These are phyloP conservation scores for Umimayanthus kanabou DNA, from an alignment of 92 coral and sea anemone species.

Conservation along the genomic window DNA sequence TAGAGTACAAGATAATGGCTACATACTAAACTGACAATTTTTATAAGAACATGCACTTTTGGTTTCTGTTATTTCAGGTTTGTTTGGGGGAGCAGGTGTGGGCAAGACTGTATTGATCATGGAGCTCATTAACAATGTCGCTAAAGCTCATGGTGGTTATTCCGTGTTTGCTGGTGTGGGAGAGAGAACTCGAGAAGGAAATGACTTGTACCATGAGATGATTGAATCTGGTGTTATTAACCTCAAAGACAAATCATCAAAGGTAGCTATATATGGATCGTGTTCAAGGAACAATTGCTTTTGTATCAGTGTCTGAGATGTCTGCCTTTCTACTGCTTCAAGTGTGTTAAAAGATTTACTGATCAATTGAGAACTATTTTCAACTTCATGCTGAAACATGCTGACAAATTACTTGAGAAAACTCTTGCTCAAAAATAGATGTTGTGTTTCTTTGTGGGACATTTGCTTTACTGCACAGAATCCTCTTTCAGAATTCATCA, in stretches of 20 bases:
- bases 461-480: too few species aligned
- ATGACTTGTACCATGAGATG: constrained; percentile 99
- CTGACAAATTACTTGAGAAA: too few species aligned
- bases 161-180: constrained; percentile 99
- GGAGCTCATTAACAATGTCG: constrained; percentile 98
- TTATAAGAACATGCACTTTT: not conserved
- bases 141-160: constrained; percentile 99
- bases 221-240: constrained; percentile 97
- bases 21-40: too few species aligned
- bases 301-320: not conserved
- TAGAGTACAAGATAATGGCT: too few species aligned
- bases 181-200: constrained; percentile 97
- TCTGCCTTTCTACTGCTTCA: too few species aligned
- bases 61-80: constrained; percentile 50
- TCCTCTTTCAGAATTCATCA: too few species aligned
- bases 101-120: constrained; percentile 97
- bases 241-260: constrained; percentile 92
- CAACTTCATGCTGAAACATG: too few species aligned
- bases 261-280: constrained; percentile 57
- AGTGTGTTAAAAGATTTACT: too few species aligned
- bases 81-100: constrained; percentile 99
- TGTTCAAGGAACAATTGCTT: not conserved
- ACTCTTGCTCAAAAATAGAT: too few species aligned
- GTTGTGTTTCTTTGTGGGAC: too few species aligned
- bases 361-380: too few species aligned